These are phyloP conservation scores for Ameiurus melas DNA, from an alignment of 2,113 vertebrate genomes.

Conservation along the genomic window DNA sequence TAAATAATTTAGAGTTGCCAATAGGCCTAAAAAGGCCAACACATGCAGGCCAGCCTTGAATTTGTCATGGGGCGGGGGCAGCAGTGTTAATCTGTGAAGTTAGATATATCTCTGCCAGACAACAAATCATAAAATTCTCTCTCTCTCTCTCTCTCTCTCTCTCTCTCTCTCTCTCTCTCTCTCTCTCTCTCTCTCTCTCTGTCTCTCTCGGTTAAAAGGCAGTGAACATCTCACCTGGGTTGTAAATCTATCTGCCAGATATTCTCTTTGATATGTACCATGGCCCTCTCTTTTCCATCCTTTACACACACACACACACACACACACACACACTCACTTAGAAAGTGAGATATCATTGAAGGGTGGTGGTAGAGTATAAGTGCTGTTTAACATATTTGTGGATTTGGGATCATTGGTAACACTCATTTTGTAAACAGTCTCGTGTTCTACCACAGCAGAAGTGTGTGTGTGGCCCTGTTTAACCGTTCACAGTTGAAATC, in stretches of 20 bases:
- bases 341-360: not conserved
- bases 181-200: constrained; percentile 44
- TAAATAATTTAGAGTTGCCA: constrained; percentile 18
- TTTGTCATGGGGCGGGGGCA: constrained; percentile 35
- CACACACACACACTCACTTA: not conserved
- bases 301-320: constrained; percentile 1
- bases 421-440: not conserved
- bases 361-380: not conserved
- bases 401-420: constrained; percentile 14
- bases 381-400: not conserved
- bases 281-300: constrained; percentile 24
- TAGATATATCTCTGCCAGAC: constrained; percentile 66
- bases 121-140: constrained; percentile 63
- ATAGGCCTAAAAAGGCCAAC: constrained; percentile 41
- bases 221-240: constrained; percentile 57
- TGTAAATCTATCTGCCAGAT: constrained; percentile 71
- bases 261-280: constrained; percentile 65
- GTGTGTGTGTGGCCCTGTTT: constrained; percentile 64
- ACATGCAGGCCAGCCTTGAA: constrained; percentile 14
- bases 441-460: constrained; percentile 22
- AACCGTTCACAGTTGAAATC: constrained; percentile 56
- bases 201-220: constrained; percentile 62
- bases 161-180: not conserved
- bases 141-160: not conserved
- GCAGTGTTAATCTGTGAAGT: constrained; percentile 7